Evolutionary conservation across 2,797 vertebrate species (phyloP).

Genomic region (Pipistrellus kuhlii): DNA sequence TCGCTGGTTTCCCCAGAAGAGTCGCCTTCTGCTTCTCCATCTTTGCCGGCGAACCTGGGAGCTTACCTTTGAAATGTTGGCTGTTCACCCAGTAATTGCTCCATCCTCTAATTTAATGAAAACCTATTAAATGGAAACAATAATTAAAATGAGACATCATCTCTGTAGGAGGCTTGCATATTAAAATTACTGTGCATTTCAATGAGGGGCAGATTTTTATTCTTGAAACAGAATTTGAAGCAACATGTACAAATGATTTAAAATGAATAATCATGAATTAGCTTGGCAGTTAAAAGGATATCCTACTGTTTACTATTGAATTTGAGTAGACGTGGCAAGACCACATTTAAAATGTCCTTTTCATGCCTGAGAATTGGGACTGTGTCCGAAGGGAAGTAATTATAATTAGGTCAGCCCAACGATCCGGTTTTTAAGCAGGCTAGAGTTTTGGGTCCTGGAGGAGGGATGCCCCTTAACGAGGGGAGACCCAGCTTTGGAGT

Average conservation of each 20-base stretch:
- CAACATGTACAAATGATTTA: slow-evolving; percentile 86
- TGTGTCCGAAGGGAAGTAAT: neutral
- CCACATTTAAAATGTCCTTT: slow-evolving; percentile 70
- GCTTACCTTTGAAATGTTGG: slow-evolving; percentile 89
- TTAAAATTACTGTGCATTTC: slow-evolving; percentile 87
- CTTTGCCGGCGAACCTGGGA: slow-evolving; percentile 82
- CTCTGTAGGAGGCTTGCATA: slow-evolving; percentile 89
- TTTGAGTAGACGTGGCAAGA: slow-evolving; percentile 71
- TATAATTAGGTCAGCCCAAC: neutral
- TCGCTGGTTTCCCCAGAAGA: slow-evolving; percentile 56
- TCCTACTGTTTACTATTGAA: slow-evolving; percentile 80
- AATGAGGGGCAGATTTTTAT: slow-evolving; percentile 81
- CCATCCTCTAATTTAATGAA: slow-evolving; percentile 91
- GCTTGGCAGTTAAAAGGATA: slow-evolving; percentile 77
- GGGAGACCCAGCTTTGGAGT: neutral
- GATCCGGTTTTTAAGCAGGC: neutral
- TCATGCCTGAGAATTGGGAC: slow-evolving; percentile 45
- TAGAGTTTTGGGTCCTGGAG: neutral
- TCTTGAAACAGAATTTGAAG: slow-evolving; percentile 84
- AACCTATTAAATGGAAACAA: slow-evolving; percentile 91
- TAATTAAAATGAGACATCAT: slow-evolving; percentile 92
- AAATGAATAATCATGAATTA: slow-evolving; percentile 83
- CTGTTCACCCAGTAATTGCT: slow-evolving; percentile 89
- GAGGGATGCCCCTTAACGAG: neutral
- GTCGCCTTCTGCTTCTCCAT: slow-evolving; percentile 38